Conservation (phyloP, 2,797 vertebrate genomes). For the Crocodylus rhombifer region DNA sequence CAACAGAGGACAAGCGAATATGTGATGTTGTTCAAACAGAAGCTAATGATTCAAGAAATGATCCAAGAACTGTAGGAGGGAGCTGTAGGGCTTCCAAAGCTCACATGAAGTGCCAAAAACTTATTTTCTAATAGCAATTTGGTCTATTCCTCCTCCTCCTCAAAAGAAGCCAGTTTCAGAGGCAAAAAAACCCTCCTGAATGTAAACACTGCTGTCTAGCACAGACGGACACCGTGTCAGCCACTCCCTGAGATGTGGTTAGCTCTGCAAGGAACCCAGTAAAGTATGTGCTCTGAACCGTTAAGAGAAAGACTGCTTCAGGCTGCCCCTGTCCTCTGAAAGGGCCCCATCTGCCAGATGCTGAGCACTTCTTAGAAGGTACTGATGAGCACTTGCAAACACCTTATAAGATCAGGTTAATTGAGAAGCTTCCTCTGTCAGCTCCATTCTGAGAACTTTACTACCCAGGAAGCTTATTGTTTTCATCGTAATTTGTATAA, state of each 20-base stretch:
- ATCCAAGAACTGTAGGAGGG: neutral
- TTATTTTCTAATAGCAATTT: neutral
- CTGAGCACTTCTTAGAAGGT: neutral
- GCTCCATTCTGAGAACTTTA: conserved; percentile 39
- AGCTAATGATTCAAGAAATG: neutral
- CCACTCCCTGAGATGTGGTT: neutral
- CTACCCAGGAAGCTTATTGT: conserved; percentile 40
- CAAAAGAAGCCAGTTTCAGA: neutral
- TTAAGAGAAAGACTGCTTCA: neutral
- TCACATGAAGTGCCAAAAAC: neutral
- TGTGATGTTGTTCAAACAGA: neutral
- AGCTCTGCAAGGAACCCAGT: neutral
- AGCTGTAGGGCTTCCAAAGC: neutral
- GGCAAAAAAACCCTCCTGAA: neutral
- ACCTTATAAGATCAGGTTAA: neutral
- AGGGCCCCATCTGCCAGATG: conserved; percentile 1
- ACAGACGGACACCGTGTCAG: neutral
- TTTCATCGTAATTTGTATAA: neutral
- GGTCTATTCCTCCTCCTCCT: neutral
- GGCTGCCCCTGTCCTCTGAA: neutral
- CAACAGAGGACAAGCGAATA: neutral
- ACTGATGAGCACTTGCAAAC: neutral
- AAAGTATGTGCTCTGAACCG: neutral
- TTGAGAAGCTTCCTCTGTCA: conserved; percentile 32
- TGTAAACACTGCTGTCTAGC: neutral